Evolutionary conservation across 2,113 vertebrate genomes (phyloP), one percentile per base, ranked within the genome.

Genomic region (Cyphomyrus discorhynchus): DNA sequence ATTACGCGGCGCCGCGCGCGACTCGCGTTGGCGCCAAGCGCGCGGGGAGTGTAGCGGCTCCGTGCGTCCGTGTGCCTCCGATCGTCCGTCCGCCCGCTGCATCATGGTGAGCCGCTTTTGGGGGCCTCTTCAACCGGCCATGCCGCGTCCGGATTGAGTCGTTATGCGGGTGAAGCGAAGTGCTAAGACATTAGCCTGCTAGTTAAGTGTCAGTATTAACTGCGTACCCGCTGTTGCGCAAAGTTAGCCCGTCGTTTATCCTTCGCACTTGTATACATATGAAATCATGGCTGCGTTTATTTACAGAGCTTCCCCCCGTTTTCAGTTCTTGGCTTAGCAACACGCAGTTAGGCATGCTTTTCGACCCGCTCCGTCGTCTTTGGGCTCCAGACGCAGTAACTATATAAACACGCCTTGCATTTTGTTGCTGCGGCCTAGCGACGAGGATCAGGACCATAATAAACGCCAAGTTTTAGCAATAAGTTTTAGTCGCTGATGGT

Each of bases 11-110:
- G 95, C 93, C 95, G n/a, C 21, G 45, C 21, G 31, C 21, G 46
- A 83, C 4, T 87, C 47, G 45, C 24, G 80, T 95, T 96, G 94
- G 96, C 96, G 96, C 96, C 96, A 96, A 96, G 90, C 91, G 87
- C 47, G 70, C 3, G 86, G 92, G 74, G n/a, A 85, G 49, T 24
- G 52, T 82, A 42, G 46, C 62, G n/a, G 62, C n/a, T 31, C 62
- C n/a, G 88, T 62, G 52, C 6, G 77, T 35, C 35, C 83, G 82
- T 42, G 35, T 88, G 88, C 86, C 0, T 4, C 0, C 50, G 74
- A 91, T n/a, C 74, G 90, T 80, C 39, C 35, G 53, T 21, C 21
- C 52, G 90, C 80, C 46, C 35, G 56, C n/a, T 50, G 35, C 2
- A 89, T 83, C 17, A 94, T 96, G 96, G 96, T 96, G 74, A 92